Conservation (phyloP, 2,113 vertebrate genomes). For the Sander lucioperca region DNA sequence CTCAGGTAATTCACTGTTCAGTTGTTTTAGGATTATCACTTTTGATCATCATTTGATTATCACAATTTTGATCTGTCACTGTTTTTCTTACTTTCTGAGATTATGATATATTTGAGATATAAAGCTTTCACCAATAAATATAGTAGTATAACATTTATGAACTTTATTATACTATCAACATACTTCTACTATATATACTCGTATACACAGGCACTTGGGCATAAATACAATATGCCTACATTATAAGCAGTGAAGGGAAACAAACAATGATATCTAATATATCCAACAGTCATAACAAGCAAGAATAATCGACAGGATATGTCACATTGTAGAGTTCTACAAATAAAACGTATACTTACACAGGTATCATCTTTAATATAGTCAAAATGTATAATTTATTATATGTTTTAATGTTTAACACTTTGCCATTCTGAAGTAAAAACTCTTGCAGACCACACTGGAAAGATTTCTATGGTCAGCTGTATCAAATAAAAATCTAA, state of each 20-base stretch:
- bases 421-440: background rate
- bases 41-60: too few species aligned
- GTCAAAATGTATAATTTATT: background rate
- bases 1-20: slow-evolving; percentile 86
- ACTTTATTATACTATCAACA: background rate
- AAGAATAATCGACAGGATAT: background rate
- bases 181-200: background rate
- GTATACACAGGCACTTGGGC: background rate
- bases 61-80: too few species aligned
- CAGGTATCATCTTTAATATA: background rate
- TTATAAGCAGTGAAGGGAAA: background rate
- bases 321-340: background rate
- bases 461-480: background rate
- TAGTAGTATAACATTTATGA: background rate
- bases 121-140: background rate
- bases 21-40: background rate
- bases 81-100: background rate
- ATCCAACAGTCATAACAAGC: background rate
- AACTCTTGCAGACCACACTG: background rate
- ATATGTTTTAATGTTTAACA: background rate
- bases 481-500: background rate
- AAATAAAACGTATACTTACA: background rate
- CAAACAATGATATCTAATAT: background rate
- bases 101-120: background rate
- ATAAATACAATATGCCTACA: too few species aligned